Evolutionary conservation across 2,888 invertebrate genomes (phyloP), one percentile per base, ranked within the genome.

Genomic region (Agriotes lineatus): DNA sequence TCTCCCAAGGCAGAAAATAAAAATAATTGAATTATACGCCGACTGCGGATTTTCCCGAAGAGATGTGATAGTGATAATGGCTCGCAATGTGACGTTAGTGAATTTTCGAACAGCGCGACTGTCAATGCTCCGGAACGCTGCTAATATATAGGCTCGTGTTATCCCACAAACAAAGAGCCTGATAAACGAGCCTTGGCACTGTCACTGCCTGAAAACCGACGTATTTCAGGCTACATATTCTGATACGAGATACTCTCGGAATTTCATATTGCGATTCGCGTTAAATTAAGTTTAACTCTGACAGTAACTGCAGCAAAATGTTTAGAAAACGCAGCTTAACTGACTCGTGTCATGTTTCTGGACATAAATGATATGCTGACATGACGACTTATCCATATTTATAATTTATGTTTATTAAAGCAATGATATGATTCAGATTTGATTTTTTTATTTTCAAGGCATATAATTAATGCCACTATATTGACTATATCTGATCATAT

Each of bases 131-230:
- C 60, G 61, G 56, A 67, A 61, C 60, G 45, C 56, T 18, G 42
- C 42, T 67, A 67, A 67, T 61, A 56, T 67, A 60, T 67, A 61
- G 59, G 56, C 56, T 19, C 56, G 56, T 54, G 67, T 67, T 67
- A 61, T 48, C 56, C 57, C 56, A 35, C 67, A 67, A 67, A 67
- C 67, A 67, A 67, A 67, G 67, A 56, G 61, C 37, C 61, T 60
- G 67, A 67, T 67, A 67, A 67, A 67, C 67, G 67, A 67, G 67
- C 61, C 67, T 35, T 61, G 59, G 35, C 35, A 45, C n/a, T 67
- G 66, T 56, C 61, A 60, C 56, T 44, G 54, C 44, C 44, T 52
- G 48, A 56, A 67, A 67, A 52, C 67, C 54, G 52, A 60, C 60
- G 54, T 35, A 44, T 61, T 67, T 61, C 45, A 37, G 30, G 37